Evolutionary conservation across 2,113 vertebrate genomes (phyloP), one percentile per base, ranked within the genome.

Genomic region (Toxotes jaculatrix): DNA sequence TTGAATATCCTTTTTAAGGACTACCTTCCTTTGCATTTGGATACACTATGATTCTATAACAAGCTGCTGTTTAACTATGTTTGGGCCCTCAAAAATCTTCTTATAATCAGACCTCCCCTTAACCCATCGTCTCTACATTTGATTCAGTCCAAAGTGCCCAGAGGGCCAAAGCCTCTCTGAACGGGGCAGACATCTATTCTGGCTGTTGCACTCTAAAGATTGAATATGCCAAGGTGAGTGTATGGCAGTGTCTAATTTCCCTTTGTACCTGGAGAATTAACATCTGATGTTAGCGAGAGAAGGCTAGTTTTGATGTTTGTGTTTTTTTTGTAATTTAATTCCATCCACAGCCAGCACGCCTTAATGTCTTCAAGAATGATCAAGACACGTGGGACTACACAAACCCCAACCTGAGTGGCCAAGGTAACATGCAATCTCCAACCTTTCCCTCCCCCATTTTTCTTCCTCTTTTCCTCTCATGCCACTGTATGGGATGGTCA

Each of bases 301-400:
- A 47, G 47, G 27, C 17, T 47, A 0, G 13, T 84, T 69, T 60
- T 72, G 4, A 40, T 72, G 7, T 71, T 63, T 27, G 36, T 72
- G 7, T 71, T 63, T 27, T 57, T 32, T 72, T 31, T 71, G 17
- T 53, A 12, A 78, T 74, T 23, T 23, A 80, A 83, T 84, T 3
- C 45, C n/a, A 14, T 66, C 47, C 13, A 69, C 91, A 99, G 97
- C 98, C 98, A 34, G 96, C 97, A 0, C 97, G 97, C 47, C 96
- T 99, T 86, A 99, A 99, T 45, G 98, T 99, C 75, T 99, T 99
- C 94, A 99, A 97, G 95, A 99, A 99, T 0, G 98, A 99, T 92
- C 97, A 98, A 91, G 98, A 99, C 90, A 99, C 98, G 0, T 99
- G 98, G 97, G 98, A 99, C 79, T 99, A 99, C 92, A 98, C 97